These are phyloP conservation scores for Drosophila pseudotalamancana DNA, from an alignment of 2,888 invertebrate genomes.

Conservation along the genomic window DNA sequence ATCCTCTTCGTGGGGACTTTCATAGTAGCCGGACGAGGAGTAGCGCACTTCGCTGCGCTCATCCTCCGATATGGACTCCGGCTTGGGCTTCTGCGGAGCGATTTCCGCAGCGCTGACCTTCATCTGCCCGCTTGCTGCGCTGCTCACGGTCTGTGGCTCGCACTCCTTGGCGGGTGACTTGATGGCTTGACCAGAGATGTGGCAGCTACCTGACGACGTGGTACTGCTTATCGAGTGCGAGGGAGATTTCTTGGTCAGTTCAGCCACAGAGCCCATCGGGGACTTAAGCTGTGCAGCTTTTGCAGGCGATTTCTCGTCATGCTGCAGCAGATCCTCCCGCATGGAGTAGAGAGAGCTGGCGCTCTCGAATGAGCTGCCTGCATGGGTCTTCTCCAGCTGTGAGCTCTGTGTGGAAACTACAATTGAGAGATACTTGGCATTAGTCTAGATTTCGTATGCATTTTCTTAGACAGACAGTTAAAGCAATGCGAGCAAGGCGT, in stretches of 20 bases:
- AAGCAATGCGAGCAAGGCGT: conserved; percentile 78
- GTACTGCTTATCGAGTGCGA: conserved; percentile 86
- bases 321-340: conserved; percentile 88
- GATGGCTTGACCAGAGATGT: conserved; percentile 49
- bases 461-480: conserved; percentile 44
- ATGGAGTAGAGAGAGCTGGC: conserved; percentile 93
- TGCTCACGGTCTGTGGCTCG: conserved; percentile 53
- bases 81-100: conserved; percentile 82
- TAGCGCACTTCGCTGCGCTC: conserved; percentile 88
- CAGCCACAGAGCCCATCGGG: conserved; percentile 48
- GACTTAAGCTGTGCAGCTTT: conserved; percentile 55
- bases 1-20: conserved; percentile 89
- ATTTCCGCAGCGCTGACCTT: conserved; percentile 39
- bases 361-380: conserved; percentile 95
- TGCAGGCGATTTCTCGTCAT: conserved; percentile 55
- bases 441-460: neutral
- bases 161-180: conserved; percentile 64
- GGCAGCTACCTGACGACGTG: conserved; percentile 86
- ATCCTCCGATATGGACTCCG: conserved; percentile 88
- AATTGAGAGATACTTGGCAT: neutral
- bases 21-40: conserved; percentile 90
- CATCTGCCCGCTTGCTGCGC: conserved; percentile 17
- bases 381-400: conserved; percentile 87
- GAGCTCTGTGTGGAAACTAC: conserved; percentile 84
- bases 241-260: conserved; percentile 82